Evolutionary conservation across 2,888 invertebrate species (phyloP).

Genomic region (Athalia circularis): DNA sequence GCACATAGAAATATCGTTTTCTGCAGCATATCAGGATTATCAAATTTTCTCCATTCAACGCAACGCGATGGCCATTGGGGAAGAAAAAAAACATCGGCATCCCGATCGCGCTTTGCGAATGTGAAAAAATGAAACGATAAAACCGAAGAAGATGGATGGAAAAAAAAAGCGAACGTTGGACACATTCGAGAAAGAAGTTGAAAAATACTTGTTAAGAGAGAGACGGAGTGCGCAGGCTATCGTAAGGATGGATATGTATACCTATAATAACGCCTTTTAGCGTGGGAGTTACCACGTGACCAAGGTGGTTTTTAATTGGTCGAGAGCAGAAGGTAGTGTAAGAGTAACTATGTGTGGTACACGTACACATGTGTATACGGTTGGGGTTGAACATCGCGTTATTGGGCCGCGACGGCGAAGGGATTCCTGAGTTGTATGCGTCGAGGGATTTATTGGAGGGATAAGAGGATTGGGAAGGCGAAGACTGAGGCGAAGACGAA

Average conservation of each 20-base stretch:
- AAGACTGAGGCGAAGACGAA: slow-evolving; percentile 51
- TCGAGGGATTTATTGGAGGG: slow-evolving; percentile 48
- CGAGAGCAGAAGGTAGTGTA: slow-evolving; percentile 50
- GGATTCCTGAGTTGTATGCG: slow-evolving; percentile 43
- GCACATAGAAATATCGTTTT: too few relatives aligned
- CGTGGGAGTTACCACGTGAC: slow-evolving; percentile 52
- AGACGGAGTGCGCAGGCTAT: slow-evolving; percentile 1
- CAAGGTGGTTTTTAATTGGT: slow-evolving; percentile 72
- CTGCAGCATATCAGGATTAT: too few relatives aligned
- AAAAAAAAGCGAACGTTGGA: neutral
- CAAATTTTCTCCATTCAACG: neutral
- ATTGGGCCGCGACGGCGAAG: slow-evolving; percentile 52
- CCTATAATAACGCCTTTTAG: slow-evolving; percentile 34
- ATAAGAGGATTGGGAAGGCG: slow-evolving; percentile 52
- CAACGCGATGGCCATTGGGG: too few relatives aligned
- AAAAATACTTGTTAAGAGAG: neutral
- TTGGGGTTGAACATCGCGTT: slow-evolving; percentile 46
- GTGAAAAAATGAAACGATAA: neutral
- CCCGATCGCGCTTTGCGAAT: too few relatives aligned
- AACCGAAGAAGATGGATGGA: neutral
- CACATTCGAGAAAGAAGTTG: slow-evolving; percentile 3
- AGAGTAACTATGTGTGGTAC: slow-evolving; percentile 48
- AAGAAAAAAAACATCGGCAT: too few relatives aligned
- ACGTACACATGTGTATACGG: neutral
- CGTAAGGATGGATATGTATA: slow-evolving; percentile 8